These are phyloP conservation scores for Drosophila pachea DNA, from an alignment of 1,140 invertebrate species.

Conservation along the genomic window DNA sequence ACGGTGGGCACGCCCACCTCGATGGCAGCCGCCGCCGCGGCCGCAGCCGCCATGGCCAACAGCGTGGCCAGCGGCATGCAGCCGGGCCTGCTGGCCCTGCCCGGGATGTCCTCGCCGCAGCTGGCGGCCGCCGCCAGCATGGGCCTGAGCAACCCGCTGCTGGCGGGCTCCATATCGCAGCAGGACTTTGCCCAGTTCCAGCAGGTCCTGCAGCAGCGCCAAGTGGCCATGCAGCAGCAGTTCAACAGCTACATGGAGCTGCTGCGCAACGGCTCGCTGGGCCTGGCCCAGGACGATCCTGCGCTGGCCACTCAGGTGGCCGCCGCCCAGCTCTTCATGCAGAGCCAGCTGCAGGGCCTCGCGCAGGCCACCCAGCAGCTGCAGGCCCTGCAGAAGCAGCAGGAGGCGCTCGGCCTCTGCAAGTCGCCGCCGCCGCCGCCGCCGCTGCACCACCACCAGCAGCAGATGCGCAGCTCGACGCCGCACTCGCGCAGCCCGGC, in stretches of 20 bases:
- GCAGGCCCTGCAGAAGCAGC: slow-evolving; percentile 88
- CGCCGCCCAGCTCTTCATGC: slow-evolving; percentile 74
- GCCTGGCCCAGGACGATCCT: slow-evolving; percentile 65
- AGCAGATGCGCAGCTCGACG: slow-evolving; percentile 79
- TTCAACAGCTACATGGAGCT: slow-evolving; percentile 75
- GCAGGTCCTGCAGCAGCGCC: slow-evolving; percentile 72
- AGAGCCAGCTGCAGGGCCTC: slow-evolving; percentile 85
- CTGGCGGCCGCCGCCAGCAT: slow-evolving; percentile 53
- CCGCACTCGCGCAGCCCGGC: slow-evolving; percentile 79
- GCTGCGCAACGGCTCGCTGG: slow-evolving; percentile 62
- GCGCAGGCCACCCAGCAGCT: slow-evolving; percentile 90
- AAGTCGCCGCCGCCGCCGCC: slow-evolving; percentile 51
- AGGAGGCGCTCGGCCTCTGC: slow-evolving; percentile 72
- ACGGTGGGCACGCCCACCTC: slow-evolving; percentile 29
- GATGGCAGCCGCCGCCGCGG: slow-evolving; percentile 58
- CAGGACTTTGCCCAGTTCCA: slow-evolving; percentile 75
- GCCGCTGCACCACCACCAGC: not conserved
- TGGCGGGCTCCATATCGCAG: slow-evolving; percentile 49
- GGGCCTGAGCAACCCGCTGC: slow-evolving; percentile 50
- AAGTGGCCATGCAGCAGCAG: slow-evolving; percentile 71
- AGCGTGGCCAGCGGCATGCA: slow-evolving; percentile 55
- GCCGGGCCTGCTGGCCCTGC: slow-evolving; percentile 51
- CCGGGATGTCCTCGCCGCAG: slow-evolving; percentile 63
- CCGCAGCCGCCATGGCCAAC: slow-evolving; percentile 49
- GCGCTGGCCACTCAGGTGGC: slow-evolving; percentile 65